These are phyloP conservation scores for Mormyrus lacerda DNA, from an alignment of 2,113 vertebrate species.

Conservation along the genomic window DNA sequence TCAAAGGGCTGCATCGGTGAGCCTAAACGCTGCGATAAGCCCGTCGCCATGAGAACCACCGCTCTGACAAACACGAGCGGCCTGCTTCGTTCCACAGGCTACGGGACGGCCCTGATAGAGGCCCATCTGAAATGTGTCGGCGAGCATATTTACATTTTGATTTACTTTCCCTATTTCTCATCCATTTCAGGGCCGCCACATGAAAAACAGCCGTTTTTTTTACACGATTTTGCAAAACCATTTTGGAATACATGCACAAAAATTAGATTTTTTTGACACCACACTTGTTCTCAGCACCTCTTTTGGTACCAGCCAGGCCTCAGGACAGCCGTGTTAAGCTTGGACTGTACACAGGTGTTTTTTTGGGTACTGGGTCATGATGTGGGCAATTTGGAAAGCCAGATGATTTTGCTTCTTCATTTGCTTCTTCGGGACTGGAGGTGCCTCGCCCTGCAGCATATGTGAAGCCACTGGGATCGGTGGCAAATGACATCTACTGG, in stretches of 20 bases:
- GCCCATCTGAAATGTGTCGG: constrained; percentile 15
- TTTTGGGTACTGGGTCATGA: background rate
- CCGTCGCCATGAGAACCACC: background rate
- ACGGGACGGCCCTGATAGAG: constrained; percentile 3
- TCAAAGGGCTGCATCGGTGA: background rate
- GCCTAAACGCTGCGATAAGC: background rate
- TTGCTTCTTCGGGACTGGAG: too few species aligned
- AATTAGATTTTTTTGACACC: background rate
- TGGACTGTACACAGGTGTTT: background rate
- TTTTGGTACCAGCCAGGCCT: background rate
- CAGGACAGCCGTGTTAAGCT: background rate
- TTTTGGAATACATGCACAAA: background rate
- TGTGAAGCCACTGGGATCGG: background rate
- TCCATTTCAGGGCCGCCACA: background rate
- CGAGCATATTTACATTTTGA: constrained; percentile 11
- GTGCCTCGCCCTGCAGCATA: background rate
- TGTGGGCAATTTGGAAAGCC: background rate
- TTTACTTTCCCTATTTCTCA: background rate
- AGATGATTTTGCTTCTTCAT: background rate
- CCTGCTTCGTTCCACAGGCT: background rate
- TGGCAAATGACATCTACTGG: background rate
- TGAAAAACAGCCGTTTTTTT: background rate
- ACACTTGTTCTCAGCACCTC: background rate
- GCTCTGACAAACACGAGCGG: background rate
- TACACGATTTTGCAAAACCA: background rate